Evolutionary conservation across 2,113 vertebrate species (phyloP).

Genomic region (Nesoenas mayeri): DNA sequence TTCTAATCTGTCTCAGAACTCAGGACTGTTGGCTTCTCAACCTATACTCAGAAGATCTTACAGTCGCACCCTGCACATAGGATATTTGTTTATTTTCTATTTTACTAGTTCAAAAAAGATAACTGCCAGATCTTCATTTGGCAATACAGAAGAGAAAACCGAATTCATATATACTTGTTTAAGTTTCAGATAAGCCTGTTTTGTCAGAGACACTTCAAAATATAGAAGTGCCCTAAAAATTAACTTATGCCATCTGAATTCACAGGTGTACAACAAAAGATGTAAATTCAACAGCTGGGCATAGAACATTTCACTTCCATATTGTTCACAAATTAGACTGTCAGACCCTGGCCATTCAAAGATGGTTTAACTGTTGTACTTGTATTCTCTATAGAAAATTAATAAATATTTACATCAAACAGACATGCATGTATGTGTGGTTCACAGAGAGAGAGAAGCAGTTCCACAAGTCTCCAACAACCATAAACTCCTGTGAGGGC

Average conservation of each 20-base stretch:
- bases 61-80: neutral
- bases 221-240: neutral
- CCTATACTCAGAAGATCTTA: neutral
- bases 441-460: neutral
- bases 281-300: neutral
- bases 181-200: neutral
- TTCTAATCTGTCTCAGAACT: neutral
- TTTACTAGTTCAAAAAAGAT: neutral
- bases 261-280: neutral
- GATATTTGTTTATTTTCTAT: neutral
- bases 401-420: neutral
- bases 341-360: neutral
- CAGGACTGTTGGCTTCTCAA: neutral
- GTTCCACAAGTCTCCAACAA: neutral
- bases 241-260: neutral
- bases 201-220: neutral
- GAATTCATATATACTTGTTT: neutral
- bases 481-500: neutral
- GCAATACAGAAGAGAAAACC: neutral
- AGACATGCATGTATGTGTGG: accelerated
- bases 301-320: neutral
- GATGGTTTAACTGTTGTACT: neutral
- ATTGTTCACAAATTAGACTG: neutral
- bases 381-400: neutral
- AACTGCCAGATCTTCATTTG: neutral